Conservation (phyloP, 2,797 vertebrate genomes). For the Eospalax fontanierii region DNA sequence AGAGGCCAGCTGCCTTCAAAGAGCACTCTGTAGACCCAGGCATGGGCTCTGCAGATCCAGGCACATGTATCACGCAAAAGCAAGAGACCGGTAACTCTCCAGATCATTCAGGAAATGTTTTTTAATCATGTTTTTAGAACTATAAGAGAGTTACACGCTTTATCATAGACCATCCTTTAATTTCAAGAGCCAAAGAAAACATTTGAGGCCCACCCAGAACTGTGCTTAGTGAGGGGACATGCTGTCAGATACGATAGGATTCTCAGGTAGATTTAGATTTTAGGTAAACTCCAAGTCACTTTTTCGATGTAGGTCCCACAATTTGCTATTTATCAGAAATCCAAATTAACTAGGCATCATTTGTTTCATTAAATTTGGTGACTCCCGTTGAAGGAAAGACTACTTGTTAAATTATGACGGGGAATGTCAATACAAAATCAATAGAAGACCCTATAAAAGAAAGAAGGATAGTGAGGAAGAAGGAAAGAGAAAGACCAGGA, state of each 20-base stretch:
- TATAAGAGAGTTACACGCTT: not conserved
- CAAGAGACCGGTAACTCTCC: not conserved
- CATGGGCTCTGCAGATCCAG: not conserved
- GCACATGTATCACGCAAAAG: no score
- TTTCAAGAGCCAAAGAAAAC: not conserved
- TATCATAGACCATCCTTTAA: not conserved
- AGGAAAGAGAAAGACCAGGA: not conserved
- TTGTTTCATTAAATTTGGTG: not conserved
- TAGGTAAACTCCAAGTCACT: not conserved
- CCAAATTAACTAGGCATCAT: not conserved
- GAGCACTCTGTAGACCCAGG: not conserved
- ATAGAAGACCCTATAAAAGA: not conserved
- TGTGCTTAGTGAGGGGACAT: not conserved
- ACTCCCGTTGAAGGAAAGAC: not conserved
- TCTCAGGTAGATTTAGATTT: conserved; percentile 20
- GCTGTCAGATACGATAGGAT: not conserved
- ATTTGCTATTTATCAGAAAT: conserved; percentile 16
- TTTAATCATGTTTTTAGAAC: conserved; percentile 17
- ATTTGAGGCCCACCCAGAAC: not conserved
- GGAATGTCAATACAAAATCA: not conserved
- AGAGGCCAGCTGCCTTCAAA: not conserved
- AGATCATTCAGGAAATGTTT: not conserved
- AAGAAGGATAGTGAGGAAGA: not conserved
- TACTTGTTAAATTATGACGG: not conserved
- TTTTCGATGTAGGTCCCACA: not conserved